phyloP scores from a whole-genome alignment of 2,888 invertebrate species.

The Zonitis immaculata region DNA sequence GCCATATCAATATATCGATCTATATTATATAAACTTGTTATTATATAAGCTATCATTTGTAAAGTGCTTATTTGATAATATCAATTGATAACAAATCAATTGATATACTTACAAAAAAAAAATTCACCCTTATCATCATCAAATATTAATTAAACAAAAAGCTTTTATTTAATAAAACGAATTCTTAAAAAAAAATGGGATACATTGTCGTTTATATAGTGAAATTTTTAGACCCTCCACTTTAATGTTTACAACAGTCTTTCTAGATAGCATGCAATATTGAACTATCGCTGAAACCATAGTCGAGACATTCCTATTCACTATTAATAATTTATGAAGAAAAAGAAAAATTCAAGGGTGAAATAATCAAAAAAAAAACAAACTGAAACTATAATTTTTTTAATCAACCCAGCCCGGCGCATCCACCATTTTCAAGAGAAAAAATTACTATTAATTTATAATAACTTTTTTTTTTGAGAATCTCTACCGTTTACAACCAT shows the following conservation, averaged over 20 bases:
- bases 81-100: too few relatives aligned
- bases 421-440: not conserved
- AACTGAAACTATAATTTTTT: too few relatives aligned
- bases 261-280: conserved; percentile 2
- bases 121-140: too few relatives aligned
- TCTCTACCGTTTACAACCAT: not conserved
- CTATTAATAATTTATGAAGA: not conserved
- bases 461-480: conserved; percentile 2
- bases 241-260: not conserved
- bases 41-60: not conserved
- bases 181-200: too few relatives aligned
- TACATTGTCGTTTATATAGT: not conserved
- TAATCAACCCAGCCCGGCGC: not conserved
- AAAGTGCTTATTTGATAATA: not conserved
- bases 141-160: too few relatives aligned
- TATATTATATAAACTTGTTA: not conserved
- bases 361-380: too few relatives aligned
- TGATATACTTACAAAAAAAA: too few relatives aligned
- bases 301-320: not conserved
- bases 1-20: not conserved
- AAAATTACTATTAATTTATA: too few relatives aligned
- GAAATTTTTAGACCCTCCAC: not conserved
- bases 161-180: too few relatives aligned
- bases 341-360: conserved; percentile 30
- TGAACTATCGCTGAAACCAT: conserved; percentile 1